Base-by-base conservation (phyloP, 2,797 vertebrate genomes). In the Periparus ater region DNA sequence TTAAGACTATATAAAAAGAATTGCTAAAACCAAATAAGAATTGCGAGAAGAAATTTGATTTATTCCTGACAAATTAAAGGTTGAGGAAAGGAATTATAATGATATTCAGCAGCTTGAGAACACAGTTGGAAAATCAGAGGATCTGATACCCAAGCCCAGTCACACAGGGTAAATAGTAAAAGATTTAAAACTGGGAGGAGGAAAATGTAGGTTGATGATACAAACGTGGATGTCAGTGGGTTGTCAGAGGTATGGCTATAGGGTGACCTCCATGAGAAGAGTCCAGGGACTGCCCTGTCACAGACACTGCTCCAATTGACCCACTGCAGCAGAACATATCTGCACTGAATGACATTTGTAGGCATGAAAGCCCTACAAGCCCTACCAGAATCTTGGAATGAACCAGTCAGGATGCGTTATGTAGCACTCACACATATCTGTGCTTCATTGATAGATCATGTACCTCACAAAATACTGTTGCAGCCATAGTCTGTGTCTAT, bases 161-260 rank as follows among this genome's bases (percentile, higher is more conserved):
- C 27, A 32, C 20, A 51, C 5, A 63, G 27, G 20, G 34, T 63
- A 82, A 73, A 60, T 34, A 58, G 17, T 5, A 34, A 21, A 58
- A 62, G 1, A 44, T 48, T 74, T 80, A 18, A 70, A 70, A 75
- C 8, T 30, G 38, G 53, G 71, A 58, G 17, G 7, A 44, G 8
- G 34, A 58, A 73, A 85, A 53, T n/a, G 13, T 20, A 47, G 7
- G 12, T 42, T 77, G 10, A 23, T 67, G 14, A 30, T 30, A 22
- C 0, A 2, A 44, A 51, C 0, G 1, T 47, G 29, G 21, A 11
- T 57, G 17, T 14, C 26, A 17, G 3, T 15, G 29, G 19, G 15
- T 38, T 21, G 38, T n/a, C 29, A 67, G 29, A 4, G 11, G 4
- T 40, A 10, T 2, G 9, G 27, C 55, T n/a, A 18, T 10, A 25